These are phyloP conservation scores for Rhagonycha lutea DNA, from an alignment of 2,888 invertebrate genomes.

Conservation along the genomic window DNA sequence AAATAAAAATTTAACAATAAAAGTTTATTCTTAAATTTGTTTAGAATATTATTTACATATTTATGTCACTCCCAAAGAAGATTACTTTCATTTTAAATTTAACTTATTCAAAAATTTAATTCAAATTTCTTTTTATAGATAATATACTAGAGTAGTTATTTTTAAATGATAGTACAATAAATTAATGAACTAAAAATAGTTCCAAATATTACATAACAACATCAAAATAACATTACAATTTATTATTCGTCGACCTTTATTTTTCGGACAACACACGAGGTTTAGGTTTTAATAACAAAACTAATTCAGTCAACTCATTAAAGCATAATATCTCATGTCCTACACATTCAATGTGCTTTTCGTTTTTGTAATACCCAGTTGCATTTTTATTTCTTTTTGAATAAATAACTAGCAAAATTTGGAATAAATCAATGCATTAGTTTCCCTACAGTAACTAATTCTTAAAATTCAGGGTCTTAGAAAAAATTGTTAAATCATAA, in stretches of 20 bases:
- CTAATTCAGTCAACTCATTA: background rate
- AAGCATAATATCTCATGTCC: background rate
- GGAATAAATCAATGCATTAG: background rate
- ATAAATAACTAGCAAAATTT: background rate
- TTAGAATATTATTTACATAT: background rate
- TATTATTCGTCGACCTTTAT: background rate
- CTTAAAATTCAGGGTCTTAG: background rate
- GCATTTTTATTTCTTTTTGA: background rate
- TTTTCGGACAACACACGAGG: background rate
- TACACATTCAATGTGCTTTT: background rate
- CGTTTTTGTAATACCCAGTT: background rate
- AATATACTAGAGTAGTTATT: background rate
- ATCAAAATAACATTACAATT: background rate
- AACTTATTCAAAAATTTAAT: background rate
- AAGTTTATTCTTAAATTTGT: background rate
- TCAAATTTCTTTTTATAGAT: background rate
- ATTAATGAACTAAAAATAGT: background rate
- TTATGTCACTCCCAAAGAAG: background rate
- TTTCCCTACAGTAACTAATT: too few relatives aligned
- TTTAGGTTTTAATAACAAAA: background rate
- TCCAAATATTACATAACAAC: background rate
- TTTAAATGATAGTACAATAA: background rate
- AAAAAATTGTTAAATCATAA: too few relatives aligned
- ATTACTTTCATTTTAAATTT: background rate
- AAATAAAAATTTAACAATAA: background rate